Percentiles rank a stretch among this genome's conserved stretches.
These are phyloP conservation scores for Vesta saturnalis DNA, from an alignment of 2,888 invertebrate genomes.

Conservation along the genomic window DNA sequence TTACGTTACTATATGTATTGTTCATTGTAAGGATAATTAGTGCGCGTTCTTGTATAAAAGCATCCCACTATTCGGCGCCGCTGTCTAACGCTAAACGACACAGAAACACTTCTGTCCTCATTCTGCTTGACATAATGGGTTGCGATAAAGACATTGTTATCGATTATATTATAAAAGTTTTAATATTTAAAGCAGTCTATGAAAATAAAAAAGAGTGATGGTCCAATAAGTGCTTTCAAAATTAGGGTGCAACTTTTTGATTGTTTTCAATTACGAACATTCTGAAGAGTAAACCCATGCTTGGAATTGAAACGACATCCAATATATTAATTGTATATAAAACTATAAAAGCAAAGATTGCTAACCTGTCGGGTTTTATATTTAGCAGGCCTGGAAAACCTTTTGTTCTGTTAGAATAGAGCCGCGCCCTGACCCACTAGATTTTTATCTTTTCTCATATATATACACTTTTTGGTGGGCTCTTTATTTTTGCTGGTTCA, in stretches of 20 bases:
- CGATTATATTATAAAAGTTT: conserved; percentile 9
- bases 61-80: background rate
- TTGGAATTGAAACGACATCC: conserved; percentile 18
- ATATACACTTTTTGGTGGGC: conserved; percentile 62
- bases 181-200: conserved; percentile 6
- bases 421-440: conserved; percentile 62
- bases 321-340: conserved; percentile 35
- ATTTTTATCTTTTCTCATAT: conserved; percentile 62
- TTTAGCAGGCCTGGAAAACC: conserved; percentile 38
- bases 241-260: conserved; percentile 15
- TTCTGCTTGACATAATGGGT: background rate
- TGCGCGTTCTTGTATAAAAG: conserved; percentile 4
- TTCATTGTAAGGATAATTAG: background rate
- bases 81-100: conserved; percentile 1
- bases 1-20: conserved; percentile 1
- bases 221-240: background rate
- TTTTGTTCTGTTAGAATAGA: conserved; percentile 60
- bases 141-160: conserved; percentile 12
- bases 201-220: background rate
- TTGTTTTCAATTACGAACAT: conserved; percentile 24
- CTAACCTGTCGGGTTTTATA: conserved; percentile 36
- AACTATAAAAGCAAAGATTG: conserved; percentile 47
- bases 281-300: conserved; percentile 19
- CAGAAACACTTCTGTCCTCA: conserved; percentile 4
- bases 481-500: conserved; percentile 64